Base-by-base conservation (phyloP, 2,797 vertebrate species). In the Yasuhikotakia modesta region DNA sequence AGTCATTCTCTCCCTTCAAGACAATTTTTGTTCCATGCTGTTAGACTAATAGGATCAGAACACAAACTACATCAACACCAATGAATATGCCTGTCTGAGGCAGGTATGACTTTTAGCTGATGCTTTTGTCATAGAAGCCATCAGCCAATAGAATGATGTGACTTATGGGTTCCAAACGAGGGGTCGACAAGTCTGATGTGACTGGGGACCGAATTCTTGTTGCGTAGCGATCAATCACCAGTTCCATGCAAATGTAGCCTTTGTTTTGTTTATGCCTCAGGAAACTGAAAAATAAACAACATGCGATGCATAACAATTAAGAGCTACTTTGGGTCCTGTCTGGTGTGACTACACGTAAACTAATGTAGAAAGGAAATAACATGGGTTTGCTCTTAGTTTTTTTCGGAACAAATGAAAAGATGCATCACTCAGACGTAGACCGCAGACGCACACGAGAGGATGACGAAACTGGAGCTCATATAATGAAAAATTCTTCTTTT, bases 41-140 rank as follows among this genome's bases (percentile, higher is more conserved):
- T 83, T 87, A 85, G 85, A 83, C 85, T 83, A 91, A 90, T 88
- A 86, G 84, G 83, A 89, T 90, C 81, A 83, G 82, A 80, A 80
- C 83, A 71, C 78, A 79, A 89, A 82, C 76, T 73, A 67, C 80
- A 73, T 80, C 79, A 73, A 79, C 85, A 87, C 78, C 70, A 46
- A 58, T 70, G 78, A 82, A 79, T 69, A 79, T 73, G 73, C 73
- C 81, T 81, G 83, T 85, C 73, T 73, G 77, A 75, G 50, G 85
- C 43, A 30, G 45, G n/a, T 69, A 63, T 66, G 32, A 43, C 67
- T 77, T 7, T 70, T 75, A 61, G 43, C 30, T 58, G 24, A 50
- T 22, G 14, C 57, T 73, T 45, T 10, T 43, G 39, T 43, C 80
- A 79, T 7, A 24, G 66, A 75, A 58, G 22, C 22, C 63, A 39